These are phyloP conservation scores for Danaus plexippus DNA, from an alignment of 1,140 invertebrate genomes.

Conservation along the genomic window DNA sequence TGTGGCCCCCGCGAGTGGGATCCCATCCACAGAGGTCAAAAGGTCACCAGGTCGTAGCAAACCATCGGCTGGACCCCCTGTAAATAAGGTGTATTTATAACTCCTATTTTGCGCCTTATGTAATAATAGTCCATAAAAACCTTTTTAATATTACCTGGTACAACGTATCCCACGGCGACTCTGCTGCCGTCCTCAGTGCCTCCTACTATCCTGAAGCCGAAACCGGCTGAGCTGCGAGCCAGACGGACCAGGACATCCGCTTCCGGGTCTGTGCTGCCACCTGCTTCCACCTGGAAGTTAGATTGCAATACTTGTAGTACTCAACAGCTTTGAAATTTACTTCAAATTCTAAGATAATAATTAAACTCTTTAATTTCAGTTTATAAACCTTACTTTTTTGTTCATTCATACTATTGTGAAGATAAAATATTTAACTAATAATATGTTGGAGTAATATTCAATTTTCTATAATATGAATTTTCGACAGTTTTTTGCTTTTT, in stretches of 20 bases:
- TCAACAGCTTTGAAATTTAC: no score
- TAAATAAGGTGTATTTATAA: not conserved
- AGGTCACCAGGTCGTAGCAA: constrained; percentile 90
- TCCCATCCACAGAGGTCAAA: constrained; percentile 89
- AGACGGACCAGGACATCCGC: constrained; percentile 61
- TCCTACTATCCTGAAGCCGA: constrained; percentile 98
- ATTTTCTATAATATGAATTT: no score
- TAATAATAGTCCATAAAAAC: no score
- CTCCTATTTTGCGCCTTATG: no score
- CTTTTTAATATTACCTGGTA: constrained; percentile 75
- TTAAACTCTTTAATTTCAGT: no score
- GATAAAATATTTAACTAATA: no score
- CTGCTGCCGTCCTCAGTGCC: constrained; percentile 98
- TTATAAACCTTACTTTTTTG: no score
- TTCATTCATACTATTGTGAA: no score
- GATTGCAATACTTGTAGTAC: no score
- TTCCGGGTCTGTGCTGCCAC: constrained; percentile 43
- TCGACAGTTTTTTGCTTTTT: no score
- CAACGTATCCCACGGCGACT: constrained; percentile 95
- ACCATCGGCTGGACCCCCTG: constrained; percentile 89
- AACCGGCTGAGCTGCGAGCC: constrained; percentile 53
- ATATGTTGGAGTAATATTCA: no score
- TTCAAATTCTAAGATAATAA: no score
- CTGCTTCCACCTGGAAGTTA: constrained; percentile 35
- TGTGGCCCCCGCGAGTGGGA: constrained; percentile 86